phyloP scores from a whole-genome alignment of 2,113 vertebrate genomes.

The Lathamus discolor region DNA sequence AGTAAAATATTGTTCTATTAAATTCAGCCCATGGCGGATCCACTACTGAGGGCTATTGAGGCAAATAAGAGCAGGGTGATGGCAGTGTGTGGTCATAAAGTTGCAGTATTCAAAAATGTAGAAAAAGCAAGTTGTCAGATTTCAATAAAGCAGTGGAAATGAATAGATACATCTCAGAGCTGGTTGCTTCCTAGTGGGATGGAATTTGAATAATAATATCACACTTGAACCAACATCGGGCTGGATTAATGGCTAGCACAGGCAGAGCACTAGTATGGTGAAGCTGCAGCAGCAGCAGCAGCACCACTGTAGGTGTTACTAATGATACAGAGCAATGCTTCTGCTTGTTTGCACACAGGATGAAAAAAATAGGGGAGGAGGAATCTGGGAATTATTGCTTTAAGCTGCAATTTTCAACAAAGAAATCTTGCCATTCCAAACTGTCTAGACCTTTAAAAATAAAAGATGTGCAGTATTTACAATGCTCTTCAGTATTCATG shows the following conservation, averaged over 20 bases:
- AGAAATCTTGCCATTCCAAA: conserved; percentile 72
- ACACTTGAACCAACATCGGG: background rate
- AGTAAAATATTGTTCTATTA: conserved; percentile 71
- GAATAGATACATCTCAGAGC: conserved; percentile 46
- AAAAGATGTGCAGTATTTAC: conserved; percentile 77
- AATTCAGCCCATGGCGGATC: conserved; percentile 63
- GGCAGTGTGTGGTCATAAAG: conserved; percentile 62
- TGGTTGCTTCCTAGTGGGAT: conserved; percentile 27
- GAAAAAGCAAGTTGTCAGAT: conserved; percentile 49
- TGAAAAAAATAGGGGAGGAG: background rate
- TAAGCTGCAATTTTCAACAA: conserved; percentile 65
- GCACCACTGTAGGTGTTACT: background rate
- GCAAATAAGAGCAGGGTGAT: conserved; percentile 67
- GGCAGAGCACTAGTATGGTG: conserved; percentile 31
- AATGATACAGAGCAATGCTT: background rate
- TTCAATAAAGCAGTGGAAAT: conserved; percentile 61
- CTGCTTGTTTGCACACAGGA: conserved; percentile 25
- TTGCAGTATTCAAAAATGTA: conserved; percentile 69
- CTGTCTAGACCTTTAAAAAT: conserved; percentile 78
- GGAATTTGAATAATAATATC: conserved; percentile 61
- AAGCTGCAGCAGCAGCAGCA: background rate
- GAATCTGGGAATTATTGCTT: conserved; percentile 27
- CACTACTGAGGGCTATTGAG: conserved; percentile 68
- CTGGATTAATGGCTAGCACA: conserved; percentile 22
- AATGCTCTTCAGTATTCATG: conserved; percentile 81